Percentiles rank a stretch among this genome's conserved stretches.
These are phyloP conservation scores for Empis stercorea DNA, from an alignment of 2,888 invertebrate genomes.

Conservation along the genomic window DNA sequence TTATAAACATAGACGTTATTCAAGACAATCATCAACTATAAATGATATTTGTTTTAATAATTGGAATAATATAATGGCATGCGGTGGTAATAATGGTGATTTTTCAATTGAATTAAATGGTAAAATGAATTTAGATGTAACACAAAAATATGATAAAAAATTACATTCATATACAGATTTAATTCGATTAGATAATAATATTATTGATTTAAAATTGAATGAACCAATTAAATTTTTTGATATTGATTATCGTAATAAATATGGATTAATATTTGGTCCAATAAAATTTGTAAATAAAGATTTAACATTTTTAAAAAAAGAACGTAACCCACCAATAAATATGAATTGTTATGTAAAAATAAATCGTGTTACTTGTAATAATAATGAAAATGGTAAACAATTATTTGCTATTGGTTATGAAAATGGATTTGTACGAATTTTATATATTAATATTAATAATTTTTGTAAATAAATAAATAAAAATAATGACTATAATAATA, in stretches of 20 bases:
- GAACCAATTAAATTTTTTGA: constrained; percentile 13
- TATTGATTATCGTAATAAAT: constrained; percentile 20
- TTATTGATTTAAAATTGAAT: background rate
- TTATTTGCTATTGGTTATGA: constrained; percentile 29
- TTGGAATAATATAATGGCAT: constrained; percentile 16
- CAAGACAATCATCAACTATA: constrained; percentile 16
- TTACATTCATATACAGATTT: constrained; percentile 15
- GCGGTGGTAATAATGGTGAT: constrained; percentile 25
- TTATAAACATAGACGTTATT: constrained; percentile 14
- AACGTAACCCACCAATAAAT: constrained; percentile 17
- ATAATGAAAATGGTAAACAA: constrained; percentile 19
- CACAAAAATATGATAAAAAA: background rate
- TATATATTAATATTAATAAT: constrained; percentile 8
- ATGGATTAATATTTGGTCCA: constrained; percentile 25
- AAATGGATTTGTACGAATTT: constrained; percentile 27
- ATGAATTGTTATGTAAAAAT: constrained; percentile 19
- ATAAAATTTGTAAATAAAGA: constrained; percentile 12
- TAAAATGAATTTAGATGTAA: constrained; percentile 18
- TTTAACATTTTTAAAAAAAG: background rate
- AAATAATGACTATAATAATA: no score
- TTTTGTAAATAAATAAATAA: background rate
- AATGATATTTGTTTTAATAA: constrained; percentile 21
- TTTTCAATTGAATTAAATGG: constrained; percentile 17
- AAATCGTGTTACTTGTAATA: constrained; percentile 27
- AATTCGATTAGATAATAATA: constrained; percentile 14